These are phyloP conservation scores for Drosophila melanosoma DNA, from an alignment of 2,888 invertebrate genomes.

Conservation along the genomic window DNA sequence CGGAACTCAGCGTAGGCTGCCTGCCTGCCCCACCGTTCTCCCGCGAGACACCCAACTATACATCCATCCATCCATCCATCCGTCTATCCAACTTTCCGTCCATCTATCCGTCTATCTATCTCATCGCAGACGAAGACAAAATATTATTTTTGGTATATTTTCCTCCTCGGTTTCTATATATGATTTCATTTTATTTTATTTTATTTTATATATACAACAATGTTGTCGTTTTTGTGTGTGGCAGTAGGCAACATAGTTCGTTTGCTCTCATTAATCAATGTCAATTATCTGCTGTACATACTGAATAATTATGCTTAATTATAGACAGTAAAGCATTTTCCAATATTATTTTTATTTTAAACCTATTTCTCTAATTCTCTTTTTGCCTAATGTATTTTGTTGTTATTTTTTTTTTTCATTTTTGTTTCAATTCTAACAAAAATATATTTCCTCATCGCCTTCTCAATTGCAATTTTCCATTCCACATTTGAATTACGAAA, in stretches of 20 bases:
- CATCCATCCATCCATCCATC: conserved; percentile 24
- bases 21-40: conserved; percentile 21
- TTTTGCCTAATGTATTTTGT: conserved; percentile 3
- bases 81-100: conserved; percentile 4
- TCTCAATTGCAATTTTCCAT: conserved; percentile 44
- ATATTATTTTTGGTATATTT: conserved; percentile 72
- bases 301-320: conserved; percentile 81
- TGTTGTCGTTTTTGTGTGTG: not conserved
- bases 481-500: conserved; percentile 35
- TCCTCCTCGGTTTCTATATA: conserved; percentile 17
- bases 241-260: conserved; percentile 23
- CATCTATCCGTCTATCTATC: conserved; percentile 18
- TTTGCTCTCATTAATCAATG: conserved; percentile 83
- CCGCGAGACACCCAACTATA: conserved; percentile 36
- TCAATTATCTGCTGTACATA: conserved; percentile 82
- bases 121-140: conserved; percentile 62
- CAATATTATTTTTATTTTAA: conserved; percentile 67
- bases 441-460: conserved; percentile 19
- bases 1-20: conserved; percentile 18
- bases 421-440: not conserved
- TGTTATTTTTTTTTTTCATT: not conserved
- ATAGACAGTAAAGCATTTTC: conserved; percentile 76
- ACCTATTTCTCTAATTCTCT: conserved; percentile 19
- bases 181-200: conserved; percentile 7
- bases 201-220: conserved; percentile 1